These are phyloP conservation scores for Danaus melanippus DNA, from an alignment of 1,140 invertebrate genomes.

Conservation along the genomic window DNA sequence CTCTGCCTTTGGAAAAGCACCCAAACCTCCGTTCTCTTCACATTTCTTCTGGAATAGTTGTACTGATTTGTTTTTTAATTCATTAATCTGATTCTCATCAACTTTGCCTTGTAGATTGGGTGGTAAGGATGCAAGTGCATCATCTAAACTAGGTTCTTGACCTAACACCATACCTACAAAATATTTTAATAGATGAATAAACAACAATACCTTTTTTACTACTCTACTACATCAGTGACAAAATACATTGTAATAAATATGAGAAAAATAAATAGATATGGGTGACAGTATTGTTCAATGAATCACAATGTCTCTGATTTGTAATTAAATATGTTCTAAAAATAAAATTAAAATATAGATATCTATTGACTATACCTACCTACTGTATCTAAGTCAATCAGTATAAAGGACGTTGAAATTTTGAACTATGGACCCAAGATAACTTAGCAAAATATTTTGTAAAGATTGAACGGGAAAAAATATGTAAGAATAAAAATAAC, in stretches of 20 bases:
- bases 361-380: not conserved
- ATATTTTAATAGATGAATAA: slow-evolving; percentile 5
- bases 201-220: not conserved
- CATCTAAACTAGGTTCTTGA: slow-evolving; percentile 29
- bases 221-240: not conserved
- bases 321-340: too few species aligned
- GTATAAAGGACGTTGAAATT: not conserved
- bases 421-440: slow-evolving; percentile 14
- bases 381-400: not conserved
- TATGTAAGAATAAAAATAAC: too few species aligned
- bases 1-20: slow-evolving; percentile 35
- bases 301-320: too few species aligned
- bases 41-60: slow-evolving; percentile 43
- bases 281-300: too few species aligned
- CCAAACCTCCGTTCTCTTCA: slow-evolving; percentile 42
- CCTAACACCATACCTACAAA: slow-evolving; percentile 29
- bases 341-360: slow-evolving; percentile 5
- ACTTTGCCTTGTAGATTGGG: slow-evolving; percentile 40
- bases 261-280: too few species aligned
- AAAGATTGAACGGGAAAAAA: not conserved
- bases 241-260: not conserved
- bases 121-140: slow-evolving; percentile 30
- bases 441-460: slow-evolving; percentile 6
- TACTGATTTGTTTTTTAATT: slow-evolving; percentile 32
- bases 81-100: slow-evolving; percentile 35